Base-by-base conservation (phyloP, 2,797 vertebrate species). In the Chelon labrosus region DNA sequence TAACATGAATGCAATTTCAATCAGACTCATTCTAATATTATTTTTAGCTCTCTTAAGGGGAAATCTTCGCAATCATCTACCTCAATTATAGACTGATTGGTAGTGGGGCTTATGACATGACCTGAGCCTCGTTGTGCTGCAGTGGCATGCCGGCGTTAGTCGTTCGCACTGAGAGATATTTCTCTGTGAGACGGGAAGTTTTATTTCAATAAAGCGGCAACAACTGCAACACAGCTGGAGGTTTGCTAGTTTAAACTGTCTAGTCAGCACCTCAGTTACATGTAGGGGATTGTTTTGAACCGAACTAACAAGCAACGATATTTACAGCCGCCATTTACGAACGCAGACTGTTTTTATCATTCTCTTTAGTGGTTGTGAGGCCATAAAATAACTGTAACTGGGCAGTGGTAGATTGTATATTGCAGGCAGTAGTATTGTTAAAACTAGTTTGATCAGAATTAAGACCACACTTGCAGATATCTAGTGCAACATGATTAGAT, bases 1-100 rank as follows among this genome's bases (percentile, higher is more conserved):
- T 87, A 71, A 59, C 39, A 7, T 87, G 74, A 89, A 88, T 89
- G 85, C 77, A 90, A 82, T 86, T 84, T 65, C 79, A 87, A 81
- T 84, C 77, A 41, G 35, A 71, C 58, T 79, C 41, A 17, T 60
- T 86, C 52, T 79, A 16, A 2, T 77, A 84, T 81, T 50, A 65
- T 61, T 71, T 80, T 81, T 62, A 65, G 61, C 65, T 74, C 59
- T 75, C 72, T 80, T 76, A 54, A 85, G 65, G 58, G 70, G 73
- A 86, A 84, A 81, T 88, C 70, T 67, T 76, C 75, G 85, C 82
- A 74, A 75, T 79, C 84, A 87, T 72, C 64, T 1, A 31, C 66
- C 61, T 86, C 68, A 87, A 84, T 88, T 77, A 88, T 73, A 22
- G 22, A 3, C 71, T 83, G 86, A 89, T 87, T 89, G 79, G 81